Evolutionary conservation across 1,140 invertebrate species (phyloP).

Genomic region (Drosophila ercepeae): DNA sequence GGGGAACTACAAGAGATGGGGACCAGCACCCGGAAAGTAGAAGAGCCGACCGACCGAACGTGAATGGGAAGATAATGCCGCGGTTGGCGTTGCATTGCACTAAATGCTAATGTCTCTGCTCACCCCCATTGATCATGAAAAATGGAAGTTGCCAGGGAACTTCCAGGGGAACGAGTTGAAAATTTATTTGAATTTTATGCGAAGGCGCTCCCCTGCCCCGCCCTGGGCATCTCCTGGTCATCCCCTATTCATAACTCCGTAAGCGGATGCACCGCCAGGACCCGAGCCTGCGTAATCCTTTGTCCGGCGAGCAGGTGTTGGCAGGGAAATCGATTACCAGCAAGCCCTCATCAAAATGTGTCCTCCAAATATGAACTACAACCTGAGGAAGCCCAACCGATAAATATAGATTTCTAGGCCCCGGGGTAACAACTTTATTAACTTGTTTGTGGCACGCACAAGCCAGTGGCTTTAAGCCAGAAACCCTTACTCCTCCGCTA

Average conservation of each 20-base stretch:
- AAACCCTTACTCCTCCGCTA: conserved; percentile 8
- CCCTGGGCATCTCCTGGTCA: neutral
- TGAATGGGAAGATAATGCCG: conserved; percentile 42
- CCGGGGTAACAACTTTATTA: conserved; percentile 71
- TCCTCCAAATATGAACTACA: neutral
- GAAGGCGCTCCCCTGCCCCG: conserved; percentile 34
- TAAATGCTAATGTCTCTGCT: conserved; percentile 44
- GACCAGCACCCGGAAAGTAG: conserved; percentile 37
- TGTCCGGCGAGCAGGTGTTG: conserved; percentile 41
- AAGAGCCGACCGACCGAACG: conserved; percentile 39
- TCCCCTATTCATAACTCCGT: conserved; percentile 14
- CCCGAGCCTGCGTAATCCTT: conserved; percentile 36
- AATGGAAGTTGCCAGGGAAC: conserved; percentile 64
- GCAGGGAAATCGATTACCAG: conserved; percentile 34
- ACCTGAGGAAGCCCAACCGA: neutral
- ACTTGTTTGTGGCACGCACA: conserved; percentile 47
- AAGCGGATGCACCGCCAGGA: conserved; percentile 30
- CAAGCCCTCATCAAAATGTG: conserved; percentile 13
- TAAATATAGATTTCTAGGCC: neutral
- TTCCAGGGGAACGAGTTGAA: conserved; percentile 59
- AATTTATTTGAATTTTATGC: conserved; percentile 83
- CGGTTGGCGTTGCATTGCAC: conserved; percentile 17
- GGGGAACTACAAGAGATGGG: conserved; percentile 4
- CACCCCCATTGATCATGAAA: conserved; percentile 68
- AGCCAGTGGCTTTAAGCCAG: conserved; percentile 23